phyloP scores from a whole-genome alignment of 2,888 invertebrate genomes.

The Julus scandinavius region DNA sequence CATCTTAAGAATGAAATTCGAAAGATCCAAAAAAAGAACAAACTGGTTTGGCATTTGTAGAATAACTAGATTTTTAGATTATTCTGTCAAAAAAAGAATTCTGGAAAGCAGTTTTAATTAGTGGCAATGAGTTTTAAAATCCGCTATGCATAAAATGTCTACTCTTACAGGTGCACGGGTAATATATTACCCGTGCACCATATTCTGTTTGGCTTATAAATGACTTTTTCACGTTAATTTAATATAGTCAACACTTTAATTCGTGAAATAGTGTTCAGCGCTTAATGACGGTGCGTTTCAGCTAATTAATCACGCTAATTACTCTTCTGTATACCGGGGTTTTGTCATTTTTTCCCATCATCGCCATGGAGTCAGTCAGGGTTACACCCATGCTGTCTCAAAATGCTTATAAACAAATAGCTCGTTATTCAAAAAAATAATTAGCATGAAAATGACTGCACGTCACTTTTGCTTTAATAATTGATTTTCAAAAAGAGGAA shows the following conservation, averaged over 20 bases:
- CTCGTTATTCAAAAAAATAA: slow-evolving; percentile 46
- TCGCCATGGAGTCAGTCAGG: neutral
- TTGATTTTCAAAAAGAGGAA: slow-evolving; percentile 37
- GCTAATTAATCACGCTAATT: slow-evolving; percentile 44
- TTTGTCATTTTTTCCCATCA: neutral
- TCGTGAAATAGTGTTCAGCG: neutral
- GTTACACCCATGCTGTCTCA: slow-evolving; percentile 36
- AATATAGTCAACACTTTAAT: slow-evolving; percentile 34
- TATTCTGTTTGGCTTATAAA: neutral
- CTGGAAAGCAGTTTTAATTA: too few relatives aligned
- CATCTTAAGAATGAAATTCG: too few relatives aligned
- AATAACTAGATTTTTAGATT: too few relatives aligned
- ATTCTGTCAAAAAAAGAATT: too few relatives aligned
- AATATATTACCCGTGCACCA: neutral
- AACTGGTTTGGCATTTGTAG: too few relatives aligned
- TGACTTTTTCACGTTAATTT: slow-evolving; percentile 5
- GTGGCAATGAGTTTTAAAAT: neutral
- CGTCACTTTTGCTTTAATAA: slow-evolving; percentile 46
- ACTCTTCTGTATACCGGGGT: neutral
- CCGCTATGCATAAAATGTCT: neutral
- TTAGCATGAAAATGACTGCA: slow-evolving; percentile 46
- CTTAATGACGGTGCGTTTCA: slow-evolving; percentile 42
- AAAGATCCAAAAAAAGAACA: too few relatives aligned
- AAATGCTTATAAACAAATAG: slow-evolving; percentile 34
- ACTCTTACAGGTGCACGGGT: neutral